Percentiles rank a stretch among this genome's conserved stretches.
These are phyloP conservation scores for Fabriciana adippe DNA, from an alignment of 2,888 invertebrate genomes.

Conservation along the genomic window DNA sequence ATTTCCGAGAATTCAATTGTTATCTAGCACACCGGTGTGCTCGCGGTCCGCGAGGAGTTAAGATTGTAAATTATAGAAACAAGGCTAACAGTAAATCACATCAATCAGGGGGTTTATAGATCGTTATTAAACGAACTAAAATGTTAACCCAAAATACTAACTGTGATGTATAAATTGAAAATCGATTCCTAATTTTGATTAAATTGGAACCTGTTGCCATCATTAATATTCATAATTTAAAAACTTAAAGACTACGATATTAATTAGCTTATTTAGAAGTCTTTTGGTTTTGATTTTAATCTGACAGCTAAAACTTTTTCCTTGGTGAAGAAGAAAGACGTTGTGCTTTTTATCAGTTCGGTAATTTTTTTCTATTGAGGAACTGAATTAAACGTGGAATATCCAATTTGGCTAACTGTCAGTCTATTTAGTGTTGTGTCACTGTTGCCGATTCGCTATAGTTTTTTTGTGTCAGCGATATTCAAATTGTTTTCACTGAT, in stretches of 20 bases:
- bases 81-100: slow-evolving; percentile 30
- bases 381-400: not conserved
- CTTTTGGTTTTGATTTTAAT: slow-evolving; percentile 15
- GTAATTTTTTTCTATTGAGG: not conserved
- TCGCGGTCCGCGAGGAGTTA: too few relatives aligned
- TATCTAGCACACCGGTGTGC: too few relatives aligned
- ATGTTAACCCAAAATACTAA: slow-evolving; percentile 3
- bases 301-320: slow-evolving; percentile 38
- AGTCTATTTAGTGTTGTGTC: slow-evolving; percentile 21
- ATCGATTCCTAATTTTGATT: slow-evolving; percentile 10
- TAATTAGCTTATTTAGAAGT: slow-evolving; percentile 32
- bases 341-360: not conserved
- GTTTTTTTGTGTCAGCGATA: slow-evolving; percentile 27
- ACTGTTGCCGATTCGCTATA: slow-evolving; percentile 30
- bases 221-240: slow-evolving; percentile 40
- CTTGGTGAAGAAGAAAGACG: slow-evolving; percentile 28
- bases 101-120: slow-evolving; percentile 16
- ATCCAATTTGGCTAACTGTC: slow-evolving; percentile 12
- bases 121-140: slow-evolving; percentile 19
- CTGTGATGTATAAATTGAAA: slow-evolving; percentile 3
- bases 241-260: slow-evolving; percentile 23
- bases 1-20: too few relatives aligned
- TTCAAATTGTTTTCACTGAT: slow-evolving; percentile 14
- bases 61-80: slow-evolving; percentile 25
- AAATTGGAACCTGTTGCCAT: slow-evolving; percentile 9